These are phyloP conservation scores for Amia ocellicauda DNA, from an alignment of 2,113 vertebrate genomes.

Conservation along the genomic window DNA sequence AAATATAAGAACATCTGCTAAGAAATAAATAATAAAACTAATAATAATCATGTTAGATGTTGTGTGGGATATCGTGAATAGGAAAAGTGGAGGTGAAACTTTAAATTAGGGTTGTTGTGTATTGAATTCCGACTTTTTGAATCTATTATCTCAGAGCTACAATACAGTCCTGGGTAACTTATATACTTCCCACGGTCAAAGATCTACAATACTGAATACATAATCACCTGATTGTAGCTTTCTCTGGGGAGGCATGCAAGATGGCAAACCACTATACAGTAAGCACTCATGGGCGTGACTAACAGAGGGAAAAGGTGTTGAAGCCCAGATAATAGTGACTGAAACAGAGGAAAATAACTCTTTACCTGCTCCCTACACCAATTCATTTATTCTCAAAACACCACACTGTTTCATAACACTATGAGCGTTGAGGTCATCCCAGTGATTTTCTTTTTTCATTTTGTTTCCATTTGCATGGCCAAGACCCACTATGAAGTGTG, in stretches of 20 bases:
- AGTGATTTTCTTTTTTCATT: too few relatives aligned
- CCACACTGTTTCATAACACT: not conserved
- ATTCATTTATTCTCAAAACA: not conserved
- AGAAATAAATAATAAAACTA: too few relatives aligned
- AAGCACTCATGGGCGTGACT: not conserved
- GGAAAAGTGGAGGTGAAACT: not conserved
- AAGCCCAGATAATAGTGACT: not conserved
- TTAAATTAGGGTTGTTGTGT: not conserved
- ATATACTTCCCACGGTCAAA: not conserved
- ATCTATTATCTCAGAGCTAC: not conserved
- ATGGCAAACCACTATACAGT: not conserved
- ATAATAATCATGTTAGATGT: too few relatives aligned
- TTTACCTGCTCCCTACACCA: too few relatives aligned
- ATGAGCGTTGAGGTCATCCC: too few relatives aligned
- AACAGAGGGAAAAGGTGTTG: not conserved
- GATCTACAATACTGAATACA: not conserved
- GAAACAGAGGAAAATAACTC: not conserved
- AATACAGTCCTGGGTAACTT: not conserved
- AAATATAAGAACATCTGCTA: too few relatives aligned
- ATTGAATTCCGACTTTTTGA: conserved; percentile 1
- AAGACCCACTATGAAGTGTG: too few relatives aligned
- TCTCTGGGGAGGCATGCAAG: conserved; percentile 3
- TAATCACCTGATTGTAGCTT: not conserved
- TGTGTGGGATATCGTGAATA: not conserved
- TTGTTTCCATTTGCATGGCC: too few relatives aligned